phyloP scores from a whole-genome alignment of 2,888 invertebrate genomes.

The Esperia sulphurella region DNA sequence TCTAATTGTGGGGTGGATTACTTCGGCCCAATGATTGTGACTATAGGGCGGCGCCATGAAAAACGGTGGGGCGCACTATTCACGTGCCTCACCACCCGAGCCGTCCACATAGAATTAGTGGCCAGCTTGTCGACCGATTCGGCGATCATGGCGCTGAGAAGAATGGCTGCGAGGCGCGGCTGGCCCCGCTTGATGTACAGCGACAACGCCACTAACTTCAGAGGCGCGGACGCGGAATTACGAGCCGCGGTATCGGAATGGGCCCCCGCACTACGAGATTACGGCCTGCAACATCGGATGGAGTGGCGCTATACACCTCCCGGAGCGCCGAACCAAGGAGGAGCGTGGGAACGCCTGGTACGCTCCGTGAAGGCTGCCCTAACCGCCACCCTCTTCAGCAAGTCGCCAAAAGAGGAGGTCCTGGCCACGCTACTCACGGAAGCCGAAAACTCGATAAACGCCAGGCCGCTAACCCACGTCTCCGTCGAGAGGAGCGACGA shows the following conservation, averaged over 20 bases:
- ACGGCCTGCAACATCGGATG: neutral
- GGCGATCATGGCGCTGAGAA: too few species aligned
- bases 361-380: neutral
- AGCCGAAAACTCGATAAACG: neutral
- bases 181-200: neutral
- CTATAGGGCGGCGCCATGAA: too few species aligned
- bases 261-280: neutral
- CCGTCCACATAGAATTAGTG: too few species aligned
- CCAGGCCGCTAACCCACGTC: neutral
- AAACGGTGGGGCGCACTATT: too few species aligned
- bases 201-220: conserved; percentile 2
- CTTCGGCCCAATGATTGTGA: too few species aligned
- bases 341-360: neutral
- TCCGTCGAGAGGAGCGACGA: neutral
- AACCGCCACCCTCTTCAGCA: neutral
- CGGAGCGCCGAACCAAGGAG: neutral
- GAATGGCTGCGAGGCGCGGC: too few species aligned
- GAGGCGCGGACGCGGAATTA: too few species aligned
- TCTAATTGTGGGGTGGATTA: too few species aligned
- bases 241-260: neutral
- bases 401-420: neutral
- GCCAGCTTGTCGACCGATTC: too few species aligned
- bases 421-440: neutral
- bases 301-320: neutral
- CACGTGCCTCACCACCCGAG: too few species aligned